phyloP scores from a whole-genome alignment of 2,113 vertebrate species.

The Speoplatyrhinus poulsoni region DNA sequence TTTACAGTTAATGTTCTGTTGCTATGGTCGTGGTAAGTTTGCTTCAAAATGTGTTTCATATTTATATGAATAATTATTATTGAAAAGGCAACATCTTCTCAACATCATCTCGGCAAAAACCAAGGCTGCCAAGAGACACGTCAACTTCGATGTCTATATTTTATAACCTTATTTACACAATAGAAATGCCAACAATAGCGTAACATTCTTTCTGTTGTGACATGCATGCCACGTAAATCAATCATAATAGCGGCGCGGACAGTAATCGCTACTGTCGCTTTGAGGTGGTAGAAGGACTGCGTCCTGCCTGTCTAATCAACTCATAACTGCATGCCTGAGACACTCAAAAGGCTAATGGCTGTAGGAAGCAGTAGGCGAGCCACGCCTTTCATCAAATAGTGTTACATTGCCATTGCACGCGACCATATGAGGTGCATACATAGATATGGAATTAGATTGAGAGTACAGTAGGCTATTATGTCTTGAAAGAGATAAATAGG shows the following conservation, averaged over 20 bases:
- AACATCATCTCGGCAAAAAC: background rate
- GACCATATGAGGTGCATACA: too few species aligned
- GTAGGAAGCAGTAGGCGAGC: slow-evolving; percentile 43
- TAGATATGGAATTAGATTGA: too few species aligned
- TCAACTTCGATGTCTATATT: background rate
- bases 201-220: slow-evolving; percentile 44
- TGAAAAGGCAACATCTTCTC: background rate
- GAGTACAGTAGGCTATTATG: too few species aligned
- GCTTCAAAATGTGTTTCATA: too few species aligned
- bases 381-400: slow-evolving; percentile 49
- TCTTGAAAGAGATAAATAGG: too few species aligned
- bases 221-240: slow-evolving; percentile 53
- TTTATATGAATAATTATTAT: too few species aligned
- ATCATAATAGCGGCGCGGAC: slow-evolving; percentile 39
- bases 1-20: too few species aligned
- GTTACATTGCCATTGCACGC: slow-evolving; percentile 45
- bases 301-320: slow-evolving; percentile 43
- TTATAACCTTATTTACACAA: background rate
- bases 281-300: slow-evolving; percentile 54
- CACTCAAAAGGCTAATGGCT: slow-evolving; percentile 32
- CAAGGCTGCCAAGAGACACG: background rate
- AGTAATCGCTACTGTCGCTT: slow-evolving; percentile 61
- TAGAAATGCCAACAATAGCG: slow-evolving; percentile 25
- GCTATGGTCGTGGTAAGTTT: too few species aligned
- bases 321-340: slow-evolving; percentile 1